Percentiles rank a stretch among this genome's conserved stretches.
These are phyloP conservation scores for Liasis olivaceus DNA, from an alignment of 2,797 vertebrate species.

Conservation along the genomic window DNA sequence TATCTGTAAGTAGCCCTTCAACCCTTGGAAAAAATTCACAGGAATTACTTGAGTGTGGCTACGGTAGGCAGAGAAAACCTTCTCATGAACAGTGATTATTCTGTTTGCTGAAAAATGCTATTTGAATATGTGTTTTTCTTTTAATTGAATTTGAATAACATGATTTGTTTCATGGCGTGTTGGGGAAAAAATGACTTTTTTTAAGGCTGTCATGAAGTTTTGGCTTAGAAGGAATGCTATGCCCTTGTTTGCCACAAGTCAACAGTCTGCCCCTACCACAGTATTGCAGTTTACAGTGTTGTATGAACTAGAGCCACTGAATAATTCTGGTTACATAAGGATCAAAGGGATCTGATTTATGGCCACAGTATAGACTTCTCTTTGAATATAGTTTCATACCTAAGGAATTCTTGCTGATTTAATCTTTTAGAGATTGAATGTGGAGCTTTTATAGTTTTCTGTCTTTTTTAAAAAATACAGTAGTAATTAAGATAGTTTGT, in stretches of 20 bases:
- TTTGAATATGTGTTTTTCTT: neutral
- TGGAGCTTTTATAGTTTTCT: slow-evolving; percentile 37
- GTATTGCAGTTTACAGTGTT: neutral
- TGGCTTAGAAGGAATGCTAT: slow-evolving; percentile 59
- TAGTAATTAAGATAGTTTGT: slow-evolving; percentile 40
- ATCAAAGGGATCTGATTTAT: slow-evolving; percentile 14
- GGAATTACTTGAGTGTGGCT: neutral
- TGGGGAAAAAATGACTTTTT: slow-evolving; percentile 35
- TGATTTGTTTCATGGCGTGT: slow-evolving; percentile 10
- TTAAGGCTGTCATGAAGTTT: slow-evolving; percentile 28
- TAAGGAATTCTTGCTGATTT: slow-evolving; percentile 14
- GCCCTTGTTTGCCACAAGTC: slow-evolving; percentile 21
- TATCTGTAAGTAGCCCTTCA: neutral
- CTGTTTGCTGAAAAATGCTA: neutral
- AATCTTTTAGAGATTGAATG: neutral
- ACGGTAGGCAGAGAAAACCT: neutral
- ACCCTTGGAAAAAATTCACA: neutral
- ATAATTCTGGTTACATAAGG: slow-evolving; percentile 9
- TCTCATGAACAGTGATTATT: neutral
- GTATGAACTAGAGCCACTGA: neutral
- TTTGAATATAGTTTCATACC: slow-evolving; percentile 5
- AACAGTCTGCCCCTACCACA: neutral
- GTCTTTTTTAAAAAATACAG: slow-evolving; percentile 28
- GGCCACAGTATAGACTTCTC: neutral
- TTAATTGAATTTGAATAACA: neutral